These are phyloP conservation scores for Schrankia costaestrigalis DNA, from an alignment of 2,888 invertebrate genomes.

Conservation along the genomic window DNA sequence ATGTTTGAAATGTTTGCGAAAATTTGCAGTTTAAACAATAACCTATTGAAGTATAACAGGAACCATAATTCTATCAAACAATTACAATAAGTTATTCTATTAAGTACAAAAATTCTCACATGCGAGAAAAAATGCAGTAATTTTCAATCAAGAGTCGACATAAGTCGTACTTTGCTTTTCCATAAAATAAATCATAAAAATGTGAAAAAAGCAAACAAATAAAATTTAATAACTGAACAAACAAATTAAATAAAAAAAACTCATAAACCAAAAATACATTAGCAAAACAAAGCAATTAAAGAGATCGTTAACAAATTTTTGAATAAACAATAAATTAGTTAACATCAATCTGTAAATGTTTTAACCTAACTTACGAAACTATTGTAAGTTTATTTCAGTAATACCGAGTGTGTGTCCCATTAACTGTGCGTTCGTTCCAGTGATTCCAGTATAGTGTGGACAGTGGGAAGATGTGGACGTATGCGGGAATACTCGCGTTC, in stretches of 20 bases:
- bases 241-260: neutral
- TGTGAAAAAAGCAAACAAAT: too few relatives aligned
- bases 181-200: too few relatives aligned
- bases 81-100: too few relatives aligned
- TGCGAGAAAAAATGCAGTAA: too few relatives aligned
- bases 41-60: too few relatives aligned
- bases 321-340: slow-evolving; percentile 7
- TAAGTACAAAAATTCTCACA: too few relatives aligned
- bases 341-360: slow-evolving; percentile 15
- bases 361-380: slow-evolving; percentile 28
- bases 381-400: slow-evolving; percentile 32
- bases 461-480: slow-evolving; percentile 66
- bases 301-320: neutral
- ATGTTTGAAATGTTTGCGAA: too few relatives aligned
- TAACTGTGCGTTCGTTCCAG: slow-evolving; percentile 30
- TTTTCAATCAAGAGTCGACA: too few relatives aligned
- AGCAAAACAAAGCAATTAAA: neutral
- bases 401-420: slow-evolving; percentile 22
- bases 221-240: neutral
- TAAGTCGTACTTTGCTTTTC: too few relatives aligned
- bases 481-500: slow-evolving; percentile 53
- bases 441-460: slow-evolving; percentile 45
- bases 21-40: too few relatives aligned
- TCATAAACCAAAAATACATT: neutral
- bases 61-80: too few relatives aligned